phyloP scores from a whole-genome alignment of 1,140 invertebrate genomes.

The Drosophila sp. region DNA sequence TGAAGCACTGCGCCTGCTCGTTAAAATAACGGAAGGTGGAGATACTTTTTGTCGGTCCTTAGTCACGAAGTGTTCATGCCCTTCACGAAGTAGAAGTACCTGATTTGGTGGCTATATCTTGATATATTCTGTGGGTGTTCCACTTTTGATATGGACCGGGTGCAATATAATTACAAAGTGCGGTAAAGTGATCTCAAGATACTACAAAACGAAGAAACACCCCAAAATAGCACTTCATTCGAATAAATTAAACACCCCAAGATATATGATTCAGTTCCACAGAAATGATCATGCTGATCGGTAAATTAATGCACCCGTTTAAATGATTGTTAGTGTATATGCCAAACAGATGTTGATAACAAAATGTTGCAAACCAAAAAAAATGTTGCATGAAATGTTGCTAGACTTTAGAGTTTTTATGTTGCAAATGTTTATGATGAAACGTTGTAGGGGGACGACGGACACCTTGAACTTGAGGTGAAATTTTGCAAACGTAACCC shows the following conservation, averaged over 20 bases:
- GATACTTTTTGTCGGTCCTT: background rate
- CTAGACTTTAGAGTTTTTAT: background rate
- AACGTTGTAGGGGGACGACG: background rate
- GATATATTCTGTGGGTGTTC: background rate
- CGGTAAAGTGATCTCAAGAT: no score
- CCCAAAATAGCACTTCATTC: no score
- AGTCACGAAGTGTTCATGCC: conserved; percentile 2
- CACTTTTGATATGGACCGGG: no score
- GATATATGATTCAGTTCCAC: no score
- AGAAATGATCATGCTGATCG: no score
- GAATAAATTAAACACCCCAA: no score
- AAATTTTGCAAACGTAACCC: conserved; percentile 29
- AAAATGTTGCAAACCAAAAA: background rate
- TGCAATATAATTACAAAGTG: no score
- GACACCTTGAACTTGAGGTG: conserved; percentile 65
- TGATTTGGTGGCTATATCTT: background rate
- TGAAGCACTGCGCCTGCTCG: conserved; percentile 59
- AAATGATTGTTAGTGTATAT: background rate
- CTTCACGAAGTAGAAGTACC: background rate
- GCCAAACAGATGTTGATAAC: background rate
- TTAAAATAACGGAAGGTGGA: conserved; percentile 46
- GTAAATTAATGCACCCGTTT: no score
- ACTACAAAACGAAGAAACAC: no score
- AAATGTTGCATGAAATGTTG: background rate
- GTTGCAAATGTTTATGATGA: conserved; percentile 4